Evolutionary conservation across 1,140 invertebrate species (phyloP), one percentile per base, ranked within the genome.

Genomic region (Copidosoma floridanum): DNA sequence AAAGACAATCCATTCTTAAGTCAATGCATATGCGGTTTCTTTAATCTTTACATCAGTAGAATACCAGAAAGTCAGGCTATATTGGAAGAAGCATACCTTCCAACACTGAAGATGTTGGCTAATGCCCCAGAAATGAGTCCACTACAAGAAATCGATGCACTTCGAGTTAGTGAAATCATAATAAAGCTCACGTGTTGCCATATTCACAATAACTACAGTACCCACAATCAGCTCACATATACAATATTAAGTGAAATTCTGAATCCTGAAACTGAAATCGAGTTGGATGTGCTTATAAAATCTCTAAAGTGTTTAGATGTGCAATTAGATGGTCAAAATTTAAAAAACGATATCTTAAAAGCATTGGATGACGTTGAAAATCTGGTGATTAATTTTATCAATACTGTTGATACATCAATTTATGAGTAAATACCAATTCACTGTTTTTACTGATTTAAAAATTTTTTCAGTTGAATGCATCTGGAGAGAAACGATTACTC

Each of bases 121-220:
- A 85, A 86, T 62, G 89, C 90, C 12, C 89, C 88, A 1, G 75
- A 82, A 0, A 84, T 84, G 47, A 91, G 89, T 61, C 88, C 88
- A 0, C 71, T 92, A 10, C 78, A 82, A 16, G 85, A 88, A 63
- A 84, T 93, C 27, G 84, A 90, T 63, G 79, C 75, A 0, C 73
- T 78, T 20, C 82, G 84, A 65, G 79, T 86, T 3, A 80, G 72
- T 0, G 67, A 69, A 35, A 72, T 80, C 44, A 77, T 81, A 20
- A 20, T 80, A 7, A 65, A 61, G 26, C 56, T 79, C 3, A 80
- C 73, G 0, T 68, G 64, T 7, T 53, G 41, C 38, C 55, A 63
- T 24, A 62, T 65, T 41, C 43, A 59, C 8, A 41, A 71, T 11
- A 63, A 64, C 35, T 69, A 69, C 29, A 66, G 56, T 0, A 64